phyloP scores from a whole-genome alignment of 2,888 invertebrate species.

The Phyllotreta striolata region DNA sequence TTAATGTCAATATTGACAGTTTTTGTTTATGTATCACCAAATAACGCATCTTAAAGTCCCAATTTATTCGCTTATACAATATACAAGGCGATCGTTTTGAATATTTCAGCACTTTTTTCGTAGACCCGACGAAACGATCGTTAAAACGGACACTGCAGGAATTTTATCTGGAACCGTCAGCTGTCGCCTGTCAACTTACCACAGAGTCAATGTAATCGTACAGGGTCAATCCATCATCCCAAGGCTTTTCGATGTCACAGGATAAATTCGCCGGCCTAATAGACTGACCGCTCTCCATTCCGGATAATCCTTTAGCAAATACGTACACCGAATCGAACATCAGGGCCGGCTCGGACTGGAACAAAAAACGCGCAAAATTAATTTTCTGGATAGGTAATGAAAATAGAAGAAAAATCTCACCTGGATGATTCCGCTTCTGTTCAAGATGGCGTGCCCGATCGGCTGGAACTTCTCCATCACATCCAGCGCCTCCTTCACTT shows the following conservation, averaged over 20 bases:
- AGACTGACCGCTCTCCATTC: conserved; percentile 74
- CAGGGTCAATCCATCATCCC: conserved; percentile 79
- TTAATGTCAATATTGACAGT: no score
- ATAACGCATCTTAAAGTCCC: no score
- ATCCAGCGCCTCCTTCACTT: conserved; percentile 76
- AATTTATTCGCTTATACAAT: no score
- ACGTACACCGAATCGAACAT: conserved; percentile 88
- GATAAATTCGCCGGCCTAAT: conserved; percentile 78
- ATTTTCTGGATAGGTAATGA: not conserved
- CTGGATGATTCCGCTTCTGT: conserved; percentile 73
- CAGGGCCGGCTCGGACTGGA: conserved; percentile 85
- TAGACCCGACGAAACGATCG: no score
- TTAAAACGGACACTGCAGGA: no score
- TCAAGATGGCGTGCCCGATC: conserved; percentile 79
- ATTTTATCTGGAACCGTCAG: no score
- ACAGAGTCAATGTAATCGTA: conserved; percentile 77
- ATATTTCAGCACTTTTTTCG: no score
- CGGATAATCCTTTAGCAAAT: conserved; percentile 78
- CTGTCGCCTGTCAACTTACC: conserved; percentile 61
- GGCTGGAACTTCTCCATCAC: conserved; percentile 91
- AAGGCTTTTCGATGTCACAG: conserved; percentile 80
- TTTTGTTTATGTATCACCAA: no score
- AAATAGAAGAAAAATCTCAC: conserved; percentile 58
- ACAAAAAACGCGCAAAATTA: conserved; percentile 39
- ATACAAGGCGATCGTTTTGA: no score